Percentiles rank a stretch among this genome's conserved stretches.
Evolutionary conservation across 2,113 vertebrate species (phyloP).

Genomic region (Brachyistius frenatus): DNA sequence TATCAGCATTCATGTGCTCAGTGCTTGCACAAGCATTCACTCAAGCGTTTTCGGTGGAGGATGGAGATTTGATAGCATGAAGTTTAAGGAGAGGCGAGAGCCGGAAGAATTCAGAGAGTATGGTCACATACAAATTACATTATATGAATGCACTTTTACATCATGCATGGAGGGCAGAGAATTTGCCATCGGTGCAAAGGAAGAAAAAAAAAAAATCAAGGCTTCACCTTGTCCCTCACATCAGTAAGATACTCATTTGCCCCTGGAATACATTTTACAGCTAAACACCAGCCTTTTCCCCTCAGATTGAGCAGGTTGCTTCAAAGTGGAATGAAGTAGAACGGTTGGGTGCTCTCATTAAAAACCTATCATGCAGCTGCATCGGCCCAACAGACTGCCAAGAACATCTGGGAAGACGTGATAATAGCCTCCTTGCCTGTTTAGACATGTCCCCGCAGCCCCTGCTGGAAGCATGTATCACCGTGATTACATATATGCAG

Average conservation of each 20-base stretch:
- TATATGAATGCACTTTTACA: constrained; percentile 55
- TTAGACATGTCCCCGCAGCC: constrained; percentile 34
- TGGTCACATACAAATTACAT: constrained; percentile 18
- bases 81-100: neutral
- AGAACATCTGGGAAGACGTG: constrained; percentile 59
- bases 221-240: constrained; percentile 53
- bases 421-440: constrained; percentile 53
- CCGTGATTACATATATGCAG: constrained; percentile 36
- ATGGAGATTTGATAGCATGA: constrained; percentile 22
- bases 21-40: constrained; percentile 44
- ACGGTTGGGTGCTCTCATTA: constrained; percentile 41
- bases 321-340: constrained; percentile 60
- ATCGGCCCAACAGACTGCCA: constrained; percentile 44
- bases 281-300: constrained; percentile 19
- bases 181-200: constrained; percentile 3
- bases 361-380: constrained; percentile 61
- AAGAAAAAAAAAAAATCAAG: constrained; percentile 18
- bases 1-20: constrained; percentile 38
- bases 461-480: constrained; percentile 27
- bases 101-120: neutral
- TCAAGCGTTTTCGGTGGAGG: constrained; percentile 11
- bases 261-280: constrained; percentile 44
- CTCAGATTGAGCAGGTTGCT: constrained; percentile 29
- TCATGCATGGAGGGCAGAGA: constrained; percentile 12
- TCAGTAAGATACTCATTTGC: constrained; percentile 41